These are phyloP conservation scores for Drosophila yooni DNA, from an alignment of 2,888 invertebrate genomes.

Conservation along the genomic window DNA sequence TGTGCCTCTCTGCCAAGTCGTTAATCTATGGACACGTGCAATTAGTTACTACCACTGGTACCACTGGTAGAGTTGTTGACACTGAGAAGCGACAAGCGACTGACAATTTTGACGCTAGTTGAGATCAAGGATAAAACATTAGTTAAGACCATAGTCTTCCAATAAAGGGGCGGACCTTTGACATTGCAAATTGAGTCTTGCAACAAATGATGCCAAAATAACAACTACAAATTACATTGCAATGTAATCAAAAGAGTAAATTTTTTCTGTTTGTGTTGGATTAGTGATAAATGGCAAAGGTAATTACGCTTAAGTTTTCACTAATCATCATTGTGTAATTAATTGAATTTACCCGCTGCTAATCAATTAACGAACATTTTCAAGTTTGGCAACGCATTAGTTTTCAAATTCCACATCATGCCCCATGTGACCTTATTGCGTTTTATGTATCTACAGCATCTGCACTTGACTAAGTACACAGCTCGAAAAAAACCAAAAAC, in stretches of 20 bases:
- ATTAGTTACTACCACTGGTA: conserved; percentile 24
- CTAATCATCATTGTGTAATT: conserved; percentile 58
- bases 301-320: conserved; percentile 49
- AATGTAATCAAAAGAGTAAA: conserved; percentile 3
- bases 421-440: conserved; percentile 29
- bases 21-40: conserved; percentile 49
- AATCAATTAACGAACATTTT: conserved; percentile 35
- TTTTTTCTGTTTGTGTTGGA: conserved; percentile 9
- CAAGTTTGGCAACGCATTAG: conserved; percentile 4
- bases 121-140: conserved; percentile 65
- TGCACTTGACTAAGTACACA: conserved; percentile 34
- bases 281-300: conserved; percentile 26
- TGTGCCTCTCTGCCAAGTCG: conserved; percentile 30
- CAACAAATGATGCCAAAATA: conserved; percentile 34
- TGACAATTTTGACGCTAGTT: conserved; percentile 36
- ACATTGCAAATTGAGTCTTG: conserved; percentile 35
- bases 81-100: conserved; percentile 33
- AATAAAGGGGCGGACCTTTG: conserved; percentile 6
- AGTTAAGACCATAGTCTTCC: not conserved
- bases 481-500: not conserved
- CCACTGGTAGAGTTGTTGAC: conserved; percentile 59
- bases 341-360: conserved; percentile 21
- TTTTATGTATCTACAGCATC: conserved; percentile 24
- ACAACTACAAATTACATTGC: conserved; percentile 28
- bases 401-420: conserved; percentile 19